Evolutionary conservation across 1,140 invertebrate genomes (phyloP).

Genomic region (Drosophila subpulchrella): DNA sequence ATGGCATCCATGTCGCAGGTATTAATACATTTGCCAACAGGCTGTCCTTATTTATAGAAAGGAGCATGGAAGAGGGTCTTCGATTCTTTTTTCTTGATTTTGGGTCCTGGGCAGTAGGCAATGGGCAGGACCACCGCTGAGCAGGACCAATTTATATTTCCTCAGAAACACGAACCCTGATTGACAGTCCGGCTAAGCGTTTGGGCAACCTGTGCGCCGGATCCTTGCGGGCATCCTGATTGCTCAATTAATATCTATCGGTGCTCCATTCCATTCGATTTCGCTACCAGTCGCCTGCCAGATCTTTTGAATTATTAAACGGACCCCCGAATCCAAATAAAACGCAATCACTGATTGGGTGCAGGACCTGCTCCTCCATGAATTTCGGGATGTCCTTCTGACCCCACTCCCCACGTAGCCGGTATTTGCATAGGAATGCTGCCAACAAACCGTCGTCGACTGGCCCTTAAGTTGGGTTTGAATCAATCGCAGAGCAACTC

Average conservation of each 20-base stretch:
- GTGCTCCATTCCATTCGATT: neutral
- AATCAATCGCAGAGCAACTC: constrained; percentile 30
- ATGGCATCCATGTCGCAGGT: constrained; percentile 38
- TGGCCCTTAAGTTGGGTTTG: neutral
- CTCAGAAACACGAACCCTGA: neutral
- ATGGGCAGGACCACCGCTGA: neutral
- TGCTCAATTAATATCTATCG: constrained; percentile 42
- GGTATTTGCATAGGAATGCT: constrained; percentile 39
- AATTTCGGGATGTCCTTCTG: neutral
- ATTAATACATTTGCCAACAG: constrained; percentile 43
- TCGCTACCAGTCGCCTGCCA: neutral
- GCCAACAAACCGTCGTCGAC: neutral
- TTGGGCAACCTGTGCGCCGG: neutral
- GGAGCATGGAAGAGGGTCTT: neutral
- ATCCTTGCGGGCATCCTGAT: constrained; percentile 21
- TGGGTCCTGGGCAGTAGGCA: neutral
- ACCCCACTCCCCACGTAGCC: too few relatives aligned
- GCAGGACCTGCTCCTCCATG: too few relatives aligned
- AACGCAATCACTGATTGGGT: constrained; percentile 9
- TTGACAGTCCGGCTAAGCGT: constrained; percentile 24
- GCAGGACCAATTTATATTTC: constrained; percentile 26
- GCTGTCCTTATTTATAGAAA: constrained; percentile 25
- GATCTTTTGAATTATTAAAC: constrained; percentile 29
- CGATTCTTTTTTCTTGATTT: neutral
- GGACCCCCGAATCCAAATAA: neutral